A percentile compares a stretch with the other conserved stretches of the same genome.
phyloP scores from a whole-genome alignment of 2,113 vertebrate genomes.

The Mustela nigripes region DNA sequence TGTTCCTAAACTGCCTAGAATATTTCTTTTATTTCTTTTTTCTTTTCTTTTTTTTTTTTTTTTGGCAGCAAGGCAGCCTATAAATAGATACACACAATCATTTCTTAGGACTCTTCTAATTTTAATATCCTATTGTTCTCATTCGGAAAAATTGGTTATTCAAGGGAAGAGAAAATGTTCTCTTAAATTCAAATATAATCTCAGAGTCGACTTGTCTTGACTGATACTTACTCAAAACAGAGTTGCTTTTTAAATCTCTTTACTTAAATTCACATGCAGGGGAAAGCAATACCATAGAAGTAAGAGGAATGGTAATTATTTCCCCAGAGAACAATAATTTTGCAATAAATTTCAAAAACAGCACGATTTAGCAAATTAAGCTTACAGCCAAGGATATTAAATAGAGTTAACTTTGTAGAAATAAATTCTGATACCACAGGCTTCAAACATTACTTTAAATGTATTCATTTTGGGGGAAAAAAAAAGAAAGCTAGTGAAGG shows the following conservation, averaged over 20 bases:
- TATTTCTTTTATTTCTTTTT: not conserved
- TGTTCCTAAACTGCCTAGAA: not conserved
- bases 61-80: conserved; percentile 2
- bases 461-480: conserved; percentile 11
- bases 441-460: conserved; percentile 80
- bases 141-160: conserved; percentile 40
- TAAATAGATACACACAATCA: not conserved
- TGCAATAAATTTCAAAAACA: conserved; percentile 84
- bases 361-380: conserved; percentile 85
- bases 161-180: not conserved
- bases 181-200: conserved; percentile 44
- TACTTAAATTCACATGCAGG: conserved; percentile 75
- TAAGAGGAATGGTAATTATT: conserved; percentile 85
- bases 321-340: conserved; percentile 86
- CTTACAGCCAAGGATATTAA: conserved; percentile 79
- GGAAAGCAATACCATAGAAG: conserved; percentile 73
- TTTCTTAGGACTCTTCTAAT: conserved; percentile 39
- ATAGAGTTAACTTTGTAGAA: conserved; percentile 80
- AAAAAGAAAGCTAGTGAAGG: not conserved
- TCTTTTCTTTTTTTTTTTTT: not conserved
- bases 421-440: conserved; percentile 77
- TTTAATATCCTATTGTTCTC: conserved; percentile 57
- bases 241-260: conserved; percentile 68
- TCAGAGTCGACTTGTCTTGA: conserved; percentile 40
- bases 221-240: conserved; percentile 68